These are phyloP conservation scores for Gymnoscopelus braueri DNA, from an alignment of 2,797 vertebrate species.

Conservation along the genomic window DNA sequence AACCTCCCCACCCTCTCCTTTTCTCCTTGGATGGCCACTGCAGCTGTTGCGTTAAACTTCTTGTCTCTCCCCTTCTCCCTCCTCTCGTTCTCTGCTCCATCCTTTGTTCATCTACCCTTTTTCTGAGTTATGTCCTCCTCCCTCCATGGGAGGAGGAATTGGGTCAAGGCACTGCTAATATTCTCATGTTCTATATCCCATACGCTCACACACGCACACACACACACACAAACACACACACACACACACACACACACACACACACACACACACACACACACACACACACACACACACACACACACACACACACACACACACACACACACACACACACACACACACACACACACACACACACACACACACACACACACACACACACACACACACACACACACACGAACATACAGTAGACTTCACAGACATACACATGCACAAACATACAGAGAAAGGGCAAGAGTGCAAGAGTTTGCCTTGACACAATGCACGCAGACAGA, in stretches of 20 bases:
- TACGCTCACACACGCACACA: slow-evolving; percentile 8
- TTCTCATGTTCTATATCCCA: slow-evolving; percentile 1
- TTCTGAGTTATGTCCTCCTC: slow-evolving; percentile 49
- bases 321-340: background rate
- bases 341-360: background rate
- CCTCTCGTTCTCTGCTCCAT: slow-evolving; percentile 32
- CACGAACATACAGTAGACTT: background rate
- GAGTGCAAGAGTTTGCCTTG: background rate
- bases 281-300: slow-evolving; percentile 1
- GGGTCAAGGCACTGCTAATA: slow-evolving; percentile 45
- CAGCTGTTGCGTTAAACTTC: slow-evolving; percentile 46
- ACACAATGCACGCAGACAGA: slow-evolving; percentile 8
- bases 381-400: slow-evolving; percentile 7
- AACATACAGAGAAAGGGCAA: background rate
- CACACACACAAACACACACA: slow-evolving; percentile 9
- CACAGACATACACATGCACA: slow-evolving; percentile 3
- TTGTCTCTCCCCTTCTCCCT: slow-evolving; percentile 29
- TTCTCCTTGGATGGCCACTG: slow-evolving; percentile 45
- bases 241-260: background rate
- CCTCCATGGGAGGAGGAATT: slow-evolving; percentile 42
- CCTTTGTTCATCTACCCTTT: slow-evolving; percentile 33
- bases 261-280: slow-evolving; percentile 2
- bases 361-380: slow-evolving; percentile 3
- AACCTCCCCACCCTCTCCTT: slow-evolving; percentile 29
- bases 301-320: slow-evolving; percentile 4